These are phyloP conservation scores for Nesogale talazaci DNA, from an alignment of 2,113 vertebrate genomes.

Conservation along the genomic window DNA sequence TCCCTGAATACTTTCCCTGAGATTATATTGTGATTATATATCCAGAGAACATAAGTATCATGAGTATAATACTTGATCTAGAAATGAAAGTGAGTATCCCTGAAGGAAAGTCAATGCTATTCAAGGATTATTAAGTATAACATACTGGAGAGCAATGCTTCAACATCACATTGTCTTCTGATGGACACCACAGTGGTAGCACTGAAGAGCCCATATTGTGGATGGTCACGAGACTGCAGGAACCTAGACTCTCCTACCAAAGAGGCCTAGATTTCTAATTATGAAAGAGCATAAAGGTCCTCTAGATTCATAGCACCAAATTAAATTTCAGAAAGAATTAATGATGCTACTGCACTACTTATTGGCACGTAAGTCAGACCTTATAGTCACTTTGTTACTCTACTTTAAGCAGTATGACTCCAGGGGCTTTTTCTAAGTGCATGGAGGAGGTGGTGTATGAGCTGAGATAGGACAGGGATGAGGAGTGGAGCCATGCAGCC, in stretches of 20 bases:
- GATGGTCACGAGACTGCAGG: not conserved
- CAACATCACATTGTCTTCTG: not conserved
- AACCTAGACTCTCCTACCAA: not conserved
- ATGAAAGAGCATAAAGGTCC: not conserved
- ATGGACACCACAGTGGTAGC: not conserved
- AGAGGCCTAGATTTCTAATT: not conserved
- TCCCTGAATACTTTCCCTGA: constrained; percentile 32
- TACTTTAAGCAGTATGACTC: not conserved
- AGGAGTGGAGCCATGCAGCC: no score
- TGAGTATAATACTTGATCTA: constrained; percentile 10
- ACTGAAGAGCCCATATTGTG: not conserved
- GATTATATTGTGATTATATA: constrained; percentile 38
- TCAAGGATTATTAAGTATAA: constrained; percentile 8
- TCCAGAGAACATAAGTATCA: not conserved
- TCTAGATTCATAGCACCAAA: not conserved
- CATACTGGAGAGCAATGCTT: not conserved
- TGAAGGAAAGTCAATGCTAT: constrained; percentile 15
- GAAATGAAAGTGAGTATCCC: constrained; percentile 60
- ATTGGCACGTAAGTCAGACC: not conserved
- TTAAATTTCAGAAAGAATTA: not conserved
- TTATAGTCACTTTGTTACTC: not conserved
- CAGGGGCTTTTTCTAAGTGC: not conserved
- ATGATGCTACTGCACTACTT: not conserved
- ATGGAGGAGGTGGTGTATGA: not conserved
- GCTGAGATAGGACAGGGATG: not conserved